A percentile compares a stretch with the other conserved stretches of the same genome.
Conservation (phyloP, 2,888 invertebrate species). For the Norana najaformis region DNA sequence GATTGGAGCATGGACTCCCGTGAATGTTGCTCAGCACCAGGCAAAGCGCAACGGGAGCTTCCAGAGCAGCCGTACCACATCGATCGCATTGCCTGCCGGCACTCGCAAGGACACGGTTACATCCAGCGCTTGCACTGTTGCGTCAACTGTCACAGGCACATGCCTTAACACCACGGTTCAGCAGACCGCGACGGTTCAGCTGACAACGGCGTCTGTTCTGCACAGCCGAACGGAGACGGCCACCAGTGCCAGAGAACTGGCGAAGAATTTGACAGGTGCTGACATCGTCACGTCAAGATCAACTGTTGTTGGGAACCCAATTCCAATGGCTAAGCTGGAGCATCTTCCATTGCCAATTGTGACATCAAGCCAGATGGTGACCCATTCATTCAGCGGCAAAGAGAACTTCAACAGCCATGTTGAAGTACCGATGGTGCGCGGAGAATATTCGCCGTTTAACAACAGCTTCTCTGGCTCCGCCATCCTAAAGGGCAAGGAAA, state of each 20-base stretch:
- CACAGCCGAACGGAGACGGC: not conserved
- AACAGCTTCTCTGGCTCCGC: slow-evolving; percentile 71
- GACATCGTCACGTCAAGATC: not conserved
- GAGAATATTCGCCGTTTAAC: slow-evolving; percentile 86
- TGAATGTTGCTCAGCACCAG: slow-evolving; percentile 26
- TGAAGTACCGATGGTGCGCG: slow-evolving; percentile 59
- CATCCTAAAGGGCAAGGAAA: slow-evolving; percentile 51
- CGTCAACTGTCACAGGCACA: not conserved
- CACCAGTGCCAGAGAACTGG: not conserved
- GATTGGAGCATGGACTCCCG: slow-evolving; percentile 37
- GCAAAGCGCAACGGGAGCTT: slow-evolving; percentile 5
- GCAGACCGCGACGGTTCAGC: not conserved
- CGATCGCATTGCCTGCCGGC: not conserved
- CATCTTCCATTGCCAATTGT: slow-evolving; percentile 53
- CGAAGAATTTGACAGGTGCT: not conserved
- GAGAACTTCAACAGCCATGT: slow-evolving; percentile 2
- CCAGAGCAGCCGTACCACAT: not conserved
- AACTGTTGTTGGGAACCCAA: not conserved
- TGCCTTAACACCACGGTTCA: not conserved
- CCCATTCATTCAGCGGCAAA: slow-evolving; percentile 10
- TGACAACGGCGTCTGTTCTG: not conserved
- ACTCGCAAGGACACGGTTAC: not conserved
- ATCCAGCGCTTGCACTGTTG: not conserved
- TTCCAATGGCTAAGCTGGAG: slow-evolving; percentile 39
- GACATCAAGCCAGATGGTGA: not conserved